Evolutionary conservation across 2,888 invertebrate genomes (phyloP), one percentile per base, ranked within the genome.

Genomic region (Hydrotaea diabolus): DNA sequence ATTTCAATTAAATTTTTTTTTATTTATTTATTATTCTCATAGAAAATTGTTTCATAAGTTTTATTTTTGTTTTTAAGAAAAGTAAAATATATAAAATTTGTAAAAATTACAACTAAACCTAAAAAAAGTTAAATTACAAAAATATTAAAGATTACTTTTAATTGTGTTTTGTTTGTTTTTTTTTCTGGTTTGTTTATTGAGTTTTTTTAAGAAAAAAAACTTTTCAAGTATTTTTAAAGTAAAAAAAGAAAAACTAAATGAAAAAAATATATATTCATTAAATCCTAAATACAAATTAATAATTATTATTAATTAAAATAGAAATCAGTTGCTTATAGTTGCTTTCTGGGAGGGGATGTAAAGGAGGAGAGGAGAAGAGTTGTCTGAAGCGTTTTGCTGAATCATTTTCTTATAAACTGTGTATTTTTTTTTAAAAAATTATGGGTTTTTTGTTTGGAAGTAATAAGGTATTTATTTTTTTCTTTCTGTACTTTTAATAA

Each of bases 321-420:
- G 49, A 69, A 74, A 71, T n/a, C 39, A 66, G 31, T 57, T 64
- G 72, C 23, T 77, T 66, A 11, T 49, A 64, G 76, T 83, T 79
- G 79, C 79, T 76, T 77, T 66, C 71, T 76, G 80, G 59, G 59
- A 26, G 19, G 1, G 5, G 53, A 19, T 13, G 21, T 59, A 15
- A 13, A 19, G 15, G 31, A 43, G 53, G n/a, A 39, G 9, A 21
- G 19, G 3, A 4, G 21, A 49, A 2, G n/a, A 23, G 39, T 64
- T 26, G n/a, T 15, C 17, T 59, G 17, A 17, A 46, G 2, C 19
- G 55, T 64, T 66, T 43, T 46, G 46, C n/a, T 71, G 36, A 11
- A n/a, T 55, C 39, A 55, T 53, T 17, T 64, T 83, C 78, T 75
- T 55, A 26, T 64, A 64, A 11, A 39, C 21, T 78, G 21, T 31